These are phyloP conservation scores for Anthoptus insignis DNA, from an alignment of 2,888 invertebrate genomes.

Conservation along the genomic window DNA sequence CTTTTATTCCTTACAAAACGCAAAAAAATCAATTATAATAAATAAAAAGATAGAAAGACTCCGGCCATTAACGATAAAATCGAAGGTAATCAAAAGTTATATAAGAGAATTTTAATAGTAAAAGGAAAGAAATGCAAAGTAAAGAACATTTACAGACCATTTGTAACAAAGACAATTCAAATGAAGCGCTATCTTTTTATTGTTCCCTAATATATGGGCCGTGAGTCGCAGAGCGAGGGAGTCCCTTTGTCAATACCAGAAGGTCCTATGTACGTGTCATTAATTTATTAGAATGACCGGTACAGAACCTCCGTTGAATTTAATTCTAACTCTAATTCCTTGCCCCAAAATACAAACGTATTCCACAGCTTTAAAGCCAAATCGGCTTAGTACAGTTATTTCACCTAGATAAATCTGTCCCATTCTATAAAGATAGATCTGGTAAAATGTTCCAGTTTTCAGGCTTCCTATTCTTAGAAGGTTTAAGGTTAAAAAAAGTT, in stretches of 20 bases:
- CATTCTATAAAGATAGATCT: neutral
- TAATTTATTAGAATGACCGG: conserved; percentile 1
- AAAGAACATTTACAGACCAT: neutral
- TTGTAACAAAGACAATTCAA: neutral
- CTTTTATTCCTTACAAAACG: too few species aligned
- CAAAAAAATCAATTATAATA: too few species aligned
- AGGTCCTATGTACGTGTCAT: neutral
- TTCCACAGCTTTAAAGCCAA: neutral
- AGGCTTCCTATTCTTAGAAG: neutral
- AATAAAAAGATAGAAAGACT: too few species aligned
- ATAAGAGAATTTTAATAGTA: neutral
- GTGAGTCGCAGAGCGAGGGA: neutral
- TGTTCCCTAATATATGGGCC: neutral
- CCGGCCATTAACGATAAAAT: neutral
- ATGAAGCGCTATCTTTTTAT: conserved; percentile 9
- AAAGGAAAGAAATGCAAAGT: neutral
- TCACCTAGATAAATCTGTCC: neutral
- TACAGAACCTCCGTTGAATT: neutral
- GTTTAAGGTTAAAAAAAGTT: too few species aligned
- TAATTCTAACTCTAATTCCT: neutral
- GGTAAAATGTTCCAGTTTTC: neutral
- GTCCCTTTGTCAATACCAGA: neutral
- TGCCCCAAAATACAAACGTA: neutral
- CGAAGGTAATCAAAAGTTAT: neutral
- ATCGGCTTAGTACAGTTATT: neutral